phyloP scores from a whole-genome alignment of 2,888 invertebrate genomes.

The Halictus quadricinctus region DNA sequence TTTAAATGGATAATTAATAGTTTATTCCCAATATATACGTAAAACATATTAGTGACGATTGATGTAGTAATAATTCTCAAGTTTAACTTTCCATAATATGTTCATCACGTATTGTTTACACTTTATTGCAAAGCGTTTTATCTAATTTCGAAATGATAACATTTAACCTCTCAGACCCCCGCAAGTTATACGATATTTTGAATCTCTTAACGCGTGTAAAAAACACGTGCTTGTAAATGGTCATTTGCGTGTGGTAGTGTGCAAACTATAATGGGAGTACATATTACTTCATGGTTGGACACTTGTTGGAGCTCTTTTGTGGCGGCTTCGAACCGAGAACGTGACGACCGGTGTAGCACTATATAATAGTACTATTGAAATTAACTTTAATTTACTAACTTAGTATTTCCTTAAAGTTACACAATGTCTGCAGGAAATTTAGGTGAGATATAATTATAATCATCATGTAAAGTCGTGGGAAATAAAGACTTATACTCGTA shows the following conservation, averaged over 20 bases:
- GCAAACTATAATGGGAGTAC: constrained; percentile 29
- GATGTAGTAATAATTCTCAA: neutral
- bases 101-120: constrained; percentile 7
- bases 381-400: neutral
- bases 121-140: constrained; percentile 30
- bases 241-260: neutral
- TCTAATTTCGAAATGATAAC: constrained; percentile 53
- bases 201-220: neutral
- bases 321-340: neutral
- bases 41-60: neutral
- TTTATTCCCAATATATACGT: neutral
- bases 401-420: neutral
- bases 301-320: constrained; percentile 46
- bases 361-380: neutral
- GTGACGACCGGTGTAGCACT: neutral
- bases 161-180: constrained; percentile 56
- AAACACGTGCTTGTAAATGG: neutral
- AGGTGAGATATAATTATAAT: constrained; percentile 62
- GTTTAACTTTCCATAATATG: neutral
- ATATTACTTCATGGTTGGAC: constrained; percentile 33
- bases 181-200: constrained; percentile 57
- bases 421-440: constrained; percentile 72
- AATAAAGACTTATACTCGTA: neutral
- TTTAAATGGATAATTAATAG: too few relatives aligned
- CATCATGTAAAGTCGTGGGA: neutral